phyloP scores from a whole-genome alignment of 2,113 vertebrate species.

The Plectropomus leopardus region DNA sequence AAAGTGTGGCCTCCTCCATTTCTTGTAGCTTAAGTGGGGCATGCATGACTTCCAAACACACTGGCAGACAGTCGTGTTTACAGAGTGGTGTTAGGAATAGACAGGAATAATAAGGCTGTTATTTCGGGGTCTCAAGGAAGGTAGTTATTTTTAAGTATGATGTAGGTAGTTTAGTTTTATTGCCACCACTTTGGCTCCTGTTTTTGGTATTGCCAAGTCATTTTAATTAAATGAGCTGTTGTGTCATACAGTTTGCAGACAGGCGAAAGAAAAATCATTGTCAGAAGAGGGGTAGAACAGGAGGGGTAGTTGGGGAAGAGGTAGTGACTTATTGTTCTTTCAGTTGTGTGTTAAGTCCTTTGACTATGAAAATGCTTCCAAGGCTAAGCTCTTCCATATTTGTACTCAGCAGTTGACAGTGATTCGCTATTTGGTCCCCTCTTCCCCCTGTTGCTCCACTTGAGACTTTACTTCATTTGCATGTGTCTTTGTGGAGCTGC shows the following conservation, averaged over 20 bases:
- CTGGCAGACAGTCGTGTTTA: constrained; percentile 47
- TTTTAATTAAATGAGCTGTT: constrained; percentile 43
- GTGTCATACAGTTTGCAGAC: constrained; percentile 23
- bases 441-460: constrained; percentile 62
- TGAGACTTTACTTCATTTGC: constrained; percentile 73
- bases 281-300: neutral
- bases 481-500: constrained; percentile 69
- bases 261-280: constrained; percentile 14
- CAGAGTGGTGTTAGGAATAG: constrained; percentile 41
- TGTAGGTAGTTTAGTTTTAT: constrained; percentile 39
- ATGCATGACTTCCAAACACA: constrained; percentile 25
- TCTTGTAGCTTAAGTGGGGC: constrained; percentile 46
- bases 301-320: neutral
- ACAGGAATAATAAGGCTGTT: constrained; percentile 36
- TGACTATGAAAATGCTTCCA: constrained; percentile 57
- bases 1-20: constrained; percentile 42
- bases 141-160: constrained; percentile 47
- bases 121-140: constrained; percentile 37
- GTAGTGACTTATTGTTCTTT: constrained; percentile 38
- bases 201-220: neutral
- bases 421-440: constrained; percentile 57
- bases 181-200: constrained; percentile 8
- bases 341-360: constrained; percentile 32
- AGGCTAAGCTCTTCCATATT: constrained; percentile 63
- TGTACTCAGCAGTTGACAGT: constrained; percentile 60